These are phyloP conservation scores for Drosophila parthenogenetica DNA, from an alignment of 2,888 invertebrate species.

Conservation along the genomic window DNA sequence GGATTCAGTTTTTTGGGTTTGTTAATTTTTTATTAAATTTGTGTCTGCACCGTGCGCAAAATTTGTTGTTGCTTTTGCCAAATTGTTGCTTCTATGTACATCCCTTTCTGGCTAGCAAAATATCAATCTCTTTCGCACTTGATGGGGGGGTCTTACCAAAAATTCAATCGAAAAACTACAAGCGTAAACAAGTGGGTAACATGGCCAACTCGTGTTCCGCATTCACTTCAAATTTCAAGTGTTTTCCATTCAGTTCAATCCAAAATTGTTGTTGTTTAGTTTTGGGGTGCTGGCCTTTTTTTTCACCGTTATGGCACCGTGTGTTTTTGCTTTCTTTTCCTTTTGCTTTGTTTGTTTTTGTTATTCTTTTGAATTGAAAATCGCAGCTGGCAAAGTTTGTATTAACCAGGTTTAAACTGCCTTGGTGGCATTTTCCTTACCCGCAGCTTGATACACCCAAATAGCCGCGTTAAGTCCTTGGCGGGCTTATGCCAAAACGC, in stretches of 20 bases:
- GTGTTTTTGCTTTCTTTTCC: conserved; percentile 12
- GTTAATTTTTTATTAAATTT: conserved; percentile 67
- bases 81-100: conserved; percentile 59
- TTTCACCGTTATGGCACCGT: conserved; percentile 26
- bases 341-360: conserved; percentile 38
- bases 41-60: conserved; percentile 60
- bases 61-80: conserved; percentile 51
- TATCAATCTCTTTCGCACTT: conserved; percentile 9
- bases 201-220: conserved; percentile 59
- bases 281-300: conserved; percentile 32
- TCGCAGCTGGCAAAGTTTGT: conserved; percentile 56
- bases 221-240: conserved; percentile 59
- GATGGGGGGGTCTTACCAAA: conserved; percentile 14
- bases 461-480: conserved; percentile 66
- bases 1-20: conserved; percentile 33
- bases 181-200: conserved; percentile 72
- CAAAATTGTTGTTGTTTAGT: conserved; percentile 12
- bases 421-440: conserved; percentile 29
- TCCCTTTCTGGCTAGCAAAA: neutral
- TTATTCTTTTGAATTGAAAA: conserved; percentile 58
- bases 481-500: conserved; percentile 42
- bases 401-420: conserved; percentile 52
- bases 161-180: conserved; percentile 74
- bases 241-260: conserved; percentile 55
- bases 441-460: conserved; percentile 55